Percentiles rank a stretch among this genome's conserved stretches.
Evolutionary conservation across 2,888 invertebrate species (phyloP).

Genomic region (Sussaba pulchella): DNA sequence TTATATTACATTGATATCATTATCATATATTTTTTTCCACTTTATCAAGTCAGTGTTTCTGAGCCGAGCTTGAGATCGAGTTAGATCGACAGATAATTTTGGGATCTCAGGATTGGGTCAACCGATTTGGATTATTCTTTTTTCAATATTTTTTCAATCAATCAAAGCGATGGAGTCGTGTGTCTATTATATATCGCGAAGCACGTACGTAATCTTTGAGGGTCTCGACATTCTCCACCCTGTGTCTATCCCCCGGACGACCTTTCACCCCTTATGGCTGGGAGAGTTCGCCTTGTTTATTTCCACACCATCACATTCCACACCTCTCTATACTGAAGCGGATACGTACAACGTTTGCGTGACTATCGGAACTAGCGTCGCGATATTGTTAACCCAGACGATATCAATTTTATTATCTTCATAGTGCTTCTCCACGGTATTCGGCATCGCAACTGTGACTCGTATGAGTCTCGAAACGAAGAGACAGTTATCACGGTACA

Average conservation of each 20-base stretch:
- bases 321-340: neutral
- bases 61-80: too few species aligned
- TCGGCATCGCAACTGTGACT: conserved; percentile 3
- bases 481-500: conserved; percentile 12
- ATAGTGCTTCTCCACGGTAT: conserved; percentile 33
- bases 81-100: too few species aligned
- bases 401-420: conserved; percentile 55
- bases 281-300: conserved; percentile 8
- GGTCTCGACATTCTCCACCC: conserved; percentile 3
- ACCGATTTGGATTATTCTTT: too few species aligned
- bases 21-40: too few species aligned
- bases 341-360: conserved; percentile 24
- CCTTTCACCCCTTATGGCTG: conserved; percentile 47
- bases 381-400: conserved; percentile 48
- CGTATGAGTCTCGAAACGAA: neutral
- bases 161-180: too few species aligned
- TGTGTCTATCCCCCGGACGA: conserved; percentile 44
- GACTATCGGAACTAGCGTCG: conserved; percentile 55
- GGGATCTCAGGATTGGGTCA: too few species aligned
- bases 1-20: too few species aligned
- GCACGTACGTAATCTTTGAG: too few species aligned
- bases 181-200: too few species aligned
- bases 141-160: too few species aligned
- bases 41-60: too few species aligned
- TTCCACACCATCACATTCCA: conserved; percentile 34